Conservation (phyloP, 2,888 invertebrate species). For the Limenitis arthemis region DNA sequence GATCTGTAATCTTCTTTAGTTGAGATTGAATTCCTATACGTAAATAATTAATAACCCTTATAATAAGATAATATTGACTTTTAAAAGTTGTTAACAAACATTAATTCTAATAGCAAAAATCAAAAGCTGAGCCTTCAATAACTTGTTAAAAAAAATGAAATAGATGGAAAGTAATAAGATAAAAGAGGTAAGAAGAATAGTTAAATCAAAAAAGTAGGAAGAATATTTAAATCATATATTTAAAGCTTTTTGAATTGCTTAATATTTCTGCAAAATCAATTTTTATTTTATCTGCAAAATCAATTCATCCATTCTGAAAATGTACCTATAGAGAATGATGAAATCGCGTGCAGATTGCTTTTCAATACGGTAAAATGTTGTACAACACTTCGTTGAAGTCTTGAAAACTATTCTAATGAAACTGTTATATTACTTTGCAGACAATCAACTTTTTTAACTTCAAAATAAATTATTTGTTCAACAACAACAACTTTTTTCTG, state of each 20-base stretch:
- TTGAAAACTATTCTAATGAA: neutral
- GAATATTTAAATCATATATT: too few relatives aligned
- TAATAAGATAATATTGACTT: neutral
- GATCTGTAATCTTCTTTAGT: too few relatives aligned
- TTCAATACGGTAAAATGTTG: neutral
- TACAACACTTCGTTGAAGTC: neutral
- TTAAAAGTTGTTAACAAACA: neutral
- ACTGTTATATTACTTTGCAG: neutral
- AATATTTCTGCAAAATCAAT: neutral
- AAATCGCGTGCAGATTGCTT: conserved; percentile 7
- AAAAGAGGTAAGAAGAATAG: too few relatives aligned
- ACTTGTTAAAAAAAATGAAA: conserved; percentile 22
- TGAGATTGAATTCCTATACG: conserved; percentile 16
- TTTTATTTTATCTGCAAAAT: neutral
- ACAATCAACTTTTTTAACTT: neutral
- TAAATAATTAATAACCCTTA: neutral
- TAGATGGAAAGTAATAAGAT: too few relatives aligned
- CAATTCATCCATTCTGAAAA: neutral
- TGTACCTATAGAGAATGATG: conserved; percentile 1
- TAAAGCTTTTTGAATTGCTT: neutral
- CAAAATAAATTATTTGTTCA: too few relatives aligned
- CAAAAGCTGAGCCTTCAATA: conserved; percentile 29
- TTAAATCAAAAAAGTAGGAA: too few relatives aligned
- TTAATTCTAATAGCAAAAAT: conserved; percentile 3
- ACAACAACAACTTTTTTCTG: too few relatives aligned